Conservation (phyloP, 1,140 invertebrate genomes). For the Colletes gigas region DNA sequence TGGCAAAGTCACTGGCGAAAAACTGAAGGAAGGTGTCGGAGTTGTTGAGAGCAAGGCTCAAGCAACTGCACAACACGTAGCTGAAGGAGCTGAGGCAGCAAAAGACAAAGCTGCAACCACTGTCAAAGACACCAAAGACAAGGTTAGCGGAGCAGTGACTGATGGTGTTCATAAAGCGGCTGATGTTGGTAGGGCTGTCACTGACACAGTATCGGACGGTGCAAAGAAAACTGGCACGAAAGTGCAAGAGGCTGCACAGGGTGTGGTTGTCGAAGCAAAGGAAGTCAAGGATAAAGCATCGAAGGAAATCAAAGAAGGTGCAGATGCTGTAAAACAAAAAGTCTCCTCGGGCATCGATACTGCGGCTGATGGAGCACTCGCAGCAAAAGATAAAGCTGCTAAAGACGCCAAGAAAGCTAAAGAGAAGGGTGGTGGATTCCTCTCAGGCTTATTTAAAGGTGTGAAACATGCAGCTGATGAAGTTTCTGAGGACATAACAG, state of each 20-base stretch:
- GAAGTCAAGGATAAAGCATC: constrained; percentile 37
- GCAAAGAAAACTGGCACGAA: constrained; percentile 21
- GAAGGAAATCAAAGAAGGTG: constrained; percentile 45
- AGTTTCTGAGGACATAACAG: constrained; percentile 72
- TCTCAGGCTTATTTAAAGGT: constrained; percentile 63
- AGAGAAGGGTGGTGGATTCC: constrained; percentile 56
- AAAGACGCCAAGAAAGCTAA: constrained; percentile 59
- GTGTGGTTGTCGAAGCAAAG: constrained; percentile 21
- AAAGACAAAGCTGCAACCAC: not conserved
- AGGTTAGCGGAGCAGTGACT: not conserved
- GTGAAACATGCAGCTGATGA: constrained; percentile 72
- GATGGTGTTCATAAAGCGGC: constrained; percentile 18
- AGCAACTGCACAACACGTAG: constrained; percentile 3
- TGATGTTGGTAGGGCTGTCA: constrained; percentile 25
- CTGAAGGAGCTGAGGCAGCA: constrained; percentile 8
- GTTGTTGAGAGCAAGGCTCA: constrained; percentile 22
- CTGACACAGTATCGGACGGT: constrained; percentile 29
- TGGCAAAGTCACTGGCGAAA: constrained; percentile 1
- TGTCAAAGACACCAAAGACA: constrained; percentile 18
- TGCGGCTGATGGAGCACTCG: not conserved
- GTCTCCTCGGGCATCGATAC: constrained; percentile 5
- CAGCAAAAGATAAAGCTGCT: constrained; percentile 48
- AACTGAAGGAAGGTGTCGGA: constrained; percentile 7
- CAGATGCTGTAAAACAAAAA: constrained; percentile 30
- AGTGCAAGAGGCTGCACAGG: constrained; percentile 37